Percentiles rank a stretch among this genome's conserved stretches.
Conservation (phyloP, 1,140 invertebrate genomes). For the Periplaneta americana region DNA sequence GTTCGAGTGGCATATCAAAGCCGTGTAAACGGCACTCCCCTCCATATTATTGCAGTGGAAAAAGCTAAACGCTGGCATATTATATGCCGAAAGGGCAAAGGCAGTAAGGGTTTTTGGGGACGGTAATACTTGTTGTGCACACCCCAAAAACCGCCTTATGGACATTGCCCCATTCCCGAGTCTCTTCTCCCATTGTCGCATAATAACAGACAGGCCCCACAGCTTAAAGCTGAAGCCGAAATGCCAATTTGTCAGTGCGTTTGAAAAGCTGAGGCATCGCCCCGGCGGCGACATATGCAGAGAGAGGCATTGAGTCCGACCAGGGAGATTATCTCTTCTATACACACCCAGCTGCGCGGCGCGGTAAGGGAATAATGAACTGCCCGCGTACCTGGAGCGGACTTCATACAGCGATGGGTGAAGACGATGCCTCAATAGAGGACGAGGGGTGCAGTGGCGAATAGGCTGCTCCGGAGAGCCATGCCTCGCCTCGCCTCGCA, state of each 20-base stretch:
- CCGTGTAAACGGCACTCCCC: slow-evolving; percentile 1
- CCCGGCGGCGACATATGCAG: background rate
- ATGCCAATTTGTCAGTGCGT: slow-evolving; percentile 15
- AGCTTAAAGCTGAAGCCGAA: slow-evolving; percentile 10
- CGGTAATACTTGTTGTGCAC: background rate
- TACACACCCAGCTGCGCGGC: slow-evolving; percentile 7
- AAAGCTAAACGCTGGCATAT: slow-evolving; percentile 5
- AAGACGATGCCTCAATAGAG: background rate
- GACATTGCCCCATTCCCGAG: background rate
- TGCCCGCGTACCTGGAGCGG: background rate
- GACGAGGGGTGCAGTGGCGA: background rate
- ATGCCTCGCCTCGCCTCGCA: no score
- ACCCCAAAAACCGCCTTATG: background rate
- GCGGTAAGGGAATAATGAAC: slow-evolving; percentile 13
- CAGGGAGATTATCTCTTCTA: background rate
- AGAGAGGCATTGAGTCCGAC: no score
- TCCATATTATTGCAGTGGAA: background rate
- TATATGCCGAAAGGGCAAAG: background rate
- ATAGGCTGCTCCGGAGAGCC: background rate
- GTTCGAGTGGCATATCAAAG: background rate
- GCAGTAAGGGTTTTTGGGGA: background rate
- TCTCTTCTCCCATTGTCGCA: background rate
- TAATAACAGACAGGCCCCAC: slow-evolving; percentile 9
- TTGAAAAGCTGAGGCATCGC: background rate
- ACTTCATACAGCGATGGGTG: background rate